These are phyloP conservation scores for Eupithecia tripunctaria DNA, from an alignment of 2,888 invertebrate genomes.

Conservation along the genomic window DNA sequence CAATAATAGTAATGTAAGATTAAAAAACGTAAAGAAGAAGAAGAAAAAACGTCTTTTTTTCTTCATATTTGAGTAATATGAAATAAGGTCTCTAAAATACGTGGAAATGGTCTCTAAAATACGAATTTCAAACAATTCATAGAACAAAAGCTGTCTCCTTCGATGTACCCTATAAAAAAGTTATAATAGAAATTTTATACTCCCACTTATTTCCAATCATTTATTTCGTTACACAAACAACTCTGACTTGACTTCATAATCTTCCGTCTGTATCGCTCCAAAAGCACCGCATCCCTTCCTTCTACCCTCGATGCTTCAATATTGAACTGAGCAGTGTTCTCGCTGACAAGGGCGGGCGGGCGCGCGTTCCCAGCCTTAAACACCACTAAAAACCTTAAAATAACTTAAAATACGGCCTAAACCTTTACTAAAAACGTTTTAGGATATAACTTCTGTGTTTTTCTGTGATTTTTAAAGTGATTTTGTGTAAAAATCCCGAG, in stretches of 20 bases:
- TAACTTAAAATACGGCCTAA: neutral
- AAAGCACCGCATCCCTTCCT: neutral
- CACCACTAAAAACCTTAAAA: neutral
- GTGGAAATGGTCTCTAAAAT: no score
- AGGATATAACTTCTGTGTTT: neutral
- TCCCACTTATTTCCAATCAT: neutral
- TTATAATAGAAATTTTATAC: neutral
- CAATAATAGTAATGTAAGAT: no score
- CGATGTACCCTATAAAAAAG: neutral
- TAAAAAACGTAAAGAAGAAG: no score
- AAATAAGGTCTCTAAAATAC: no score
- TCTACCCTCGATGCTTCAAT: neutral
- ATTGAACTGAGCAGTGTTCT: constrained; percentile 48
- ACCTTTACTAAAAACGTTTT: neutral
- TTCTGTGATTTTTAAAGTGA: neutral
- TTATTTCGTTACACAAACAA: neutral
- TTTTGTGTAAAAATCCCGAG: neutral
- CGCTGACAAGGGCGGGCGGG: constrained; percentile 65
- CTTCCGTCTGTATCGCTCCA: neutral
- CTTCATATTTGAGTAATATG: no score
- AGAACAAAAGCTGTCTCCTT: no score
- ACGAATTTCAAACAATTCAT: no score
- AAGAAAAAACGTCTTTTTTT: no score
- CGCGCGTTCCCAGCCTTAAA: neutral
- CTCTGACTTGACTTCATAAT: neutral